These are phyloP conservation scores for Toxotes lorentzi DNA, from an alignment of 2,797 vertebrate species.

Conservation along the genomic window DNA sequence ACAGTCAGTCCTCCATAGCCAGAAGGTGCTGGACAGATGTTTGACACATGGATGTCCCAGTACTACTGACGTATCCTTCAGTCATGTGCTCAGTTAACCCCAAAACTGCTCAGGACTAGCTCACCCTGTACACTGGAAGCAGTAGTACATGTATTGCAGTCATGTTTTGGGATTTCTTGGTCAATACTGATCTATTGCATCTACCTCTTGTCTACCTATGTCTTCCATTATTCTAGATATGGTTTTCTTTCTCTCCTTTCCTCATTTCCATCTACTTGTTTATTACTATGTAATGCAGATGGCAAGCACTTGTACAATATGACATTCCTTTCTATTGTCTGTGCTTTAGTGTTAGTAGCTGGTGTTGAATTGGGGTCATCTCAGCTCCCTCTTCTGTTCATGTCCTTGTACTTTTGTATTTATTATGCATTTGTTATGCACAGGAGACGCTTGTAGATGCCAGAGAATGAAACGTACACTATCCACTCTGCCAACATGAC, in stretches of 20 bases:
- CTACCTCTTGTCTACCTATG: background rate
- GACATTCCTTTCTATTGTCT: background rate
- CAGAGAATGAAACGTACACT: background rate
- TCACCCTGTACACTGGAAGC: background rate
- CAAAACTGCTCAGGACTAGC: background rate
- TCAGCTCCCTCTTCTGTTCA: constrained; percentile 69
- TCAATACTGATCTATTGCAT: background rate
- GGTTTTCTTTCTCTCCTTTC: background rate
- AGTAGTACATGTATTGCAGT: background rate
- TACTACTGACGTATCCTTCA: background rate
- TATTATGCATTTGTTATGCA: background rate
- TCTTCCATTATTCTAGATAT: background rate
- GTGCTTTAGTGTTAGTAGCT: constrained; percentile 19
- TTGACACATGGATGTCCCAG: background rate
- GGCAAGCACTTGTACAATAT: background rate
- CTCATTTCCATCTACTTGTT: constrained; percentile 9
- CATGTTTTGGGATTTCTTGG: background rate
- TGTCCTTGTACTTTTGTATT: constrained; percentile 3
- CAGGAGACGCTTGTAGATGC: background rate
- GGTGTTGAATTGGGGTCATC: constrained; percentile 25
- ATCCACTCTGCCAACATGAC: constrained; percentile 1
- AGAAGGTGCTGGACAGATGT: background rate
- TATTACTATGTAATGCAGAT: constrained; percentile 2
- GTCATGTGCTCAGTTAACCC: background rate
- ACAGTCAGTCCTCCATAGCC: background rate